Evolutionary conservation across 2,113 vertebrate genomes (phyloP).

Genomic region (Lagenorhynchus albirostris): DNA sequence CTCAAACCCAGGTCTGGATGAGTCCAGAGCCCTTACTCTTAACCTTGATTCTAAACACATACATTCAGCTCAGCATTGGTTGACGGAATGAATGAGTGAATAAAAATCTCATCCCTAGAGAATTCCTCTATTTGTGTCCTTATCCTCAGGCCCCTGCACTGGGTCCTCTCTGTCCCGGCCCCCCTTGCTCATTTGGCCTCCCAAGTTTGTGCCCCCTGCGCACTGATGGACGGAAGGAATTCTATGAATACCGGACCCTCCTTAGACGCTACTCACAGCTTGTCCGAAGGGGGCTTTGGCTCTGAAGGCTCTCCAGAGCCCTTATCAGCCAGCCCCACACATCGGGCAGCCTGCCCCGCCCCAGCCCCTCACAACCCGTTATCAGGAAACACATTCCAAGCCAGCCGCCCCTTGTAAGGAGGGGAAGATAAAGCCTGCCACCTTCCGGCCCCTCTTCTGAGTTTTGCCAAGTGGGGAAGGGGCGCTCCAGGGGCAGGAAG

Average conservation of each 20-base stretch:
- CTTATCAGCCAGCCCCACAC: conserved; percentile 2
- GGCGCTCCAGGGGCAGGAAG: conserved; percentile 70
- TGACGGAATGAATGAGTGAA: too few relatives aligned
- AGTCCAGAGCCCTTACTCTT: not conserved
- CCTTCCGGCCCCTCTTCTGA: conserved; percentile 75
- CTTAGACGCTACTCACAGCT: not conserved
- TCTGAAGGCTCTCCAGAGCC: not conserved
- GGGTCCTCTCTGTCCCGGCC: too few relatives aligned
- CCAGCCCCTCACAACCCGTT: conserved; percentile 48
- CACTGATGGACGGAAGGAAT: not conserved
- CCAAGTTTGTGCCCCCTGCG: not conserved
- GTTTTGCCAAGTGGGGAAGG: conserved; percentile 69
- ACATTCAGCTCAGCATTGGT: not conserved
- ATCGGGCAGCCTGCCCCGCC: not conserved
- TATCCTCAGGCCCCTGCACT: not conserved
- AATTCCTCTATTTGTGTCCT: not conserved
- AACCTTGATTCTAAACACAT: not conserved
- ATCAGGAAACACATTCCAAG: conserved; percentile 76
- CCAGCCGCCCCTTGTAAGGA: conserved; percentile 47
- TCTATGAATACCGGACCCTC: accelerated
- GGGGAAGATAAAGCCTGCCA: conserved; percentile 67
- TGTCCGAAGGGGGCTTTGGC: not conserved
- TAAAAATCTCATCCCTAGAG: not conserved
- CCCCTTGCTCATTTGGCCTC: accelerated
- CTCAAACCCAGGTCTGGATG: not conserved